Conservation (phyloP, 1,140 invertebrate species). For the Drosophila parvula region DNA sequence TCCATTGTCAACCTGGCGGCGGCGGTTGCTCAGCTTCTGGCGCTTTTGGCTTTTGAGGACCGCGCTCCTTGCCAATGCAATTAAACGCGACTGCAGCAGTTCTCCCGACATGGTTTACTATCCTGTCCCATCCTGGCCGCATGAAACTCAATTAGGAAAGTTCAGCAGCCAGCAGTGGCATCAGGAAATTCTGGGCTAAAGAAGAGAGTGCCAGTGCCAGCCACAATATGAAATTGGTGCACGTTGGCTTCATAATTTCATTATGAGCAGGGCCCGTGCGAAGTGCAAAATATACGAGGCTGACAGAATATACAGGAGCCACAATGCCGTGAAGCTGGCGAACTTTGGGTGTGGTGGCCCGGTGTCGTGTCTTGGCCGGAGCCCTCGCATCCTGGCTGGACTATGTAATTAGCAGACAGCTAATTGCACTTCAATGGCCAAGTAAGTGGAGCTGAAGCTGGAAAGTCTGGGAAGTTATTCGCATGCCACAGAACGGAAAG, state of each 20-base stretch:
- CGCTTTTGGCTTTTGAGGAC: slow-evolving; percentile 51
- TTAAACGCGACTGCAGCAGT: slow-evolving; percentile 71
- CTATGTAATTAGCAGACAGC: slow-evolving; percentile 74
- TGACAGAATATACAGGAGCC: slow-evolving; percentile 34
- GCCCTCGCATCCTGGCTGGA: slow-evolving; percentile 57
- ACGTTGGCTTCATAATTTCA: slow-evolving; percentile 78
- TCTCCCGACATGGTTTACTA: slow-evolving; percentile 36
- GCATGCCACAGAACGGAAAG: slow-evolving; percentile 53
- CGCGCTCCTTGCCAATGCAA: slow-evolving; percentile 69
- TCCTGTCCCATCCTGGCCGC: slow-evolving; percentile 44
- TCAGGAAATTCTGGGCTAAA: neutral
- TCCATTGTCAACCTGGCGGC: slow-evolving; percentile 41
- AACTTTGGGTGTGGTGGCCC: slow-evolving; percentile 19
- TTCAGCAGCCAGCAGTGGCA: slow-evolving; percentile 23
- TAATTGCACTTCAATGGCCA: slow-evolving; percentile 75
- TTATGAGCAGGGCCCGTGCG: slow-evolving; percentile 63
- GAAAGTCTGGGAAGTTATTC: slow-evolving; percentile 52
- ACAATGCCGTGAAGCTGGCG: slow-evolving; percentile 10
- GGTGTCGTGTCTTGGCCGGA: slow-evolving; percentile 31
- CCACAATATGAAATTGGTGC: slow-evolving; percentile 76
- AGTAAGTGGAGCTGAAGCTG: slow-evolving; percentile 47
- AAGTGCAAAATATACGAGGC: slow-evolving; percentile 66
- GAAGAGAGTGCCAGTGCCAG: slow-evolving; percentile 5
- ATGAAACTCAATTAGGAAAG: slow-evolving; percentile 77
- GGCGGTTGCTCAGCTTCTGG: slow-evolving; percentile 31